phyloP scores from a whole-genome alignment of 2,888 invertebrate genomes.

The Salticus scenicus region DNA sequence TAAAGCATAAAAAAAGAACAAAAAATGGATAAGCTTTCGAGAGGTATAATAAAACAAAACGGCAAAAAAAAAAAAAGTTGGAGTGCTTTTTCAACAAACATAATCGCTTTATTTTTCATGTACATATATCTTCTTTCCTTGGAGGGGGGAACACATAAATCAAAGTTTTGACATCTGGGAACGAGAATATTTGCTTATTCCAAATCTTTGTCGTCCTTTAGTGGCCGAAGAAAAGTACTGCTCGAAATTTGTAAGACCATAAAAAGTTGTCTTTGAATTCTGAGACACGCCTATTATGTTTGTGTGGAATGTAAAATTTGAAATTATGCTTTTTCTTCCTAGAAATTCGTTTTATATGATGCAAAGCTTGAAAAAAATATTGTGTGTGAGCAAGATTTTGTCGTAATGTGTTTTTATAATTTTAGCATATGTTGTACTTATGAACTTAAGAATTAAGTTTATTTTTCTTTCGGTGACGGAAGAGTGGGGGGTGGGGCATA shows the following conservation, averaged over 20 bases:
- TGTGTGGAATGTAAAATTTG: not conserved
- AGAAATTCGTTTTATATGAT: not conserved
- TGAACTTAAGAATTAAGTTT: too few species aligned
- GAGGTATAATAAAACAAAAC: not conserved
- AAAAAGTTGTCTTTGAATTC: not conserved
- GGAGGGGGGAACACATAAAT: constrained; percentile 58
- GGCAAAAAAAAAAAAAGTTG: not conserved
- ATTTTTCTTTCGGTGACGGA: too few species aligned
- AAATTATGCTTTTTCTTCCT: not conserved
- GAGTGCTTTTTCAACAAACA: constrained; percentile 50
- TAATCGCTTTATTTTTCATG: constrained; percentile 64
- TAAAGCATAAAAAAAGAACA: not conserved
- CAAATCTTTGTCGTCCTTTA: constrained; percentile 12
- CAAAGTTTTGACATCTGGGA: constrained; percentile 18
- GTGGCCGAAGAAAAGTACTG: not conserved
- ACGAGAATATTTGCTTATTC: constrained; percentile 4
- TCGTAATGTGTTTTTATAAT: not conserved
- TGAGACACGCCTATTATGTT: not conserved
- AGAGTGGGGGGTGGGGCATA: too few species aligned
- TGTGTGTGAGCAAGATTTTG: not conserved
- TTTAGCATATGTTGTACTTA: not conserved
- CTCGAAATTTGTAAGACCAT: not conserved
- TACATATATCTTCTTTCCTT: constrained; percentile 45
- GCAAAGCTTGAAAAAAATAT: not conserved
- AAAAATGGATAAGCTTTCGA: not conserved